Evolutionary conservation across 2,113 vertebrate genomes (phyloP).

Genomic region (Suncus etruscus): DNA sequence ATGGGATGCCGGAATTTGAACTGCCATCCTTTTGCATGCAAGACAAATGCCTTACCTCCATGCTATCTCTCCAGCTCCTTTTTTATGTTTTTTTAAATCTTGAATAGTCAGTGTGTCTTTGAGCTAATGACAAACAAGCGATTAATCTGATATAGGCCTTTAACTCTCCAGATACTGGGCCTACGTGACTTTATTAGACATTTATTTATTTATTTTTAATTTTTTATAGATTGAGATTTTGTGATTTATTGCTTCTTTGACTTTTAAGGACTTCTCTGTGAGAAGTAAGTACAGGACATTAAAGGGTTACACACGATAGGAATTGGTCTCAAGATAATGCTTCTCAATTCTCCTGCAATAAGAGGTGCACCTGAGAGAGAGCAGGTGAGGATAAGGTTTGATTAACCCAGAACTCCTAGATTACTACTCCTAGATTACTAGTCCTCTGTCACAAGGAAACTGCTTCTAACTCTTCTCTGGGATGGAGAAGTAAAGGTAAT

Average conservation of each 20-base stretch:
- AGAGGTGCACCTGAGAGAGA: background rate
- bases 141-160: slow-evolving; percentile 14
- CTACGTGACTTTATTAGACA: background rate
- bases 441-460: slow-evolving; percentile 3
- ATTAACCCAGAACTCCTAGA: background rate
- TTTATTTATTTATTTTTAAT: background rate
- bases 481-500: background rate
- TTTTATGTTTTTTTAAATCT: background rate
- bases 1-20: no score
- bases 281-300: background rate
- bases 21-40: no score
- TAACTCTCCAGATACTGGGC: background rate
- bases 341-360: slow-evolving; percentile 19
- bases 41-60: no score
- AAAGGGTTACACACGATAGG: background rate
- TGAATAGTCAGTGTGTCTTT: background rate
- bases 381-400: background rate
- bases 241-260: background rate
- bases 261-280: slow-evolving; percentile 44
- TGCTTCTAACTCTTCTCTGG: background rate
- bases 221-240: no score
- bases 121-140: background rate
- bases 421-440: background rate
- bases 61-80: no score
- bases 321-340: background rate